Percentiles rank a stretch among this genome's conserved stretches.
These are phyloP conservation scores for Emys orbicularis DNA, from an alignment of 2,797 vertebrate species.

Conservation along the genomic window DNA sequence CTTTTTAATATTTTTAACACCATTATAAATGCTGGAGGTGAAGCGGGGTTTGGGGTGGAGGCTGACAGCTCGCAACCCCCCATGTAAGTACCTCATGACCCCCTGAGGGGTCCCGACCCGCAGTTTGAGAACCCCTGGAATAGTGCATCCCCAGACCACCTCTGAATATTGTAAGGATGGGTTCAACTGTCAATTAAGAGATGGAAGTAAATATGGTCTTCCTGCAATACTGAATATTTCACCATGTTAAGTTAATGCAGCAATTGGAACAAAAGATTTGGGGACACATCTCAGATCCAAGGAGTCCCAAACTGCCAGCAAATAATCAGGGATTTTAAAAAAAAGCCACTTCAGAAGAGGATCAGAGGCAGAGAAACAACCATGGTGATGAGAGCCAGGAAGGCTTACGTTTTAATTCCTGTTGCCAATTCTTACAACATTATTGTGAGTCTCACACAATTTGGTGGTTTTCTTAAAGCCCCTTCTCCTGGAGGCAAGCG, in stretches of 20 bases:
- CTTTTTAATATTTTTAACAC: too few species aligned
- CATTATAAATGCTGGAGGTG: too few species aligned
- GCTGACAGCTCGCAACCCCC: too few species aligned
- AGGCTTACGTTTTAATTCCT: too few species aligned
- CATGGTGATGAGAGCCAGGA: too few species aligned
- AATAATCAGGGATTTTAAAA: not conserved
- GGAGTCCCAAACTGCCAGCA: not conserved
- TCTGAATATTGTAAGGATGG: not conserved
- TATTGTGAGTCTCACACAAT: not conserved
- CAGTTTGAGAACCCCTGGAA: not conserved
- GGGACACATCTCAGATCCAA: not conserved
- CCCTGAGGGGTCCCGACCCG: too few species aligned
- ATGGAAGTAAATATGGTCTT: not conserved
- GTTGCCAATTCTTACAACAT: too few species aligned
- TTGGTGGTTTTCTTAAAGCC: not conserved
- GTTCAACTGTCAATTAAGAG: not conserved
- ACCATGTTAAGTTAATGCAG: not conserved
- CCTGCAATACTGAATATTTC: conserved; percentile 16
- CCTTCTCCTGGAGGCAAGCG: conserved; percentile 13
- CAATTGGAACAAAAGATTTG: not conserved
- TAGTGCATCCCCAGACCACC: not conserved
- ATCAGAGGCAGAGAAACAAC: not conserved
- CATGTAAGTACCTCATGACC: too few species aligned
- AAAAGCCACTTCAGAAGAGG: not conserved
- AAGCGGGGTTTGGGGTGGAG: too few species aligned